phyloP scores from a whole-genome alignment of 2,113 vertebrate species.

The Hassar affinis region DNA sequence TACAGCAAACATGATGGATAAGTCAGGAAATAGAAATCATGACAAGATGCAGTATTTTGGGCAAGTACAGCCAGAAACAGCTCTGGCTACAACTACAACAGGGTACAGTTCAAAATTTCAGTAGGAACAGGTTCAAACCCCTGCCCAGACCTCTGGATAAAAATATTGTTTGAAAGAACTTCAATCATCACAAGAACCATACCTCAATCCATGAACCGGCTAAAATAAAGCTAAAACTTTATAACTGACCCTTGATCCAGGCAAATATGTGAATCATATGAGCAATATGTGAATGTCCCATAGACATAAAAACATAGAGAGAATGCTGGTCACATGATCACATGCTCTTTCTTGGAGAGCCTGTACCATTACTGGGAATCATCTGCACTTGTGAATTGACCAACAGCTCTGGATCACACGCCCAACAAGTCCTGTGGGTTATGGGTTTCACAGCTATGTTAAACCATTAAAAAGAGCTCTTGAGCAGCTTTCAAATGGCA shows the following conservation, averaged over 20 bases:
- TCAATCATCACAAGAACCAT: not conserved
- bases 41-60: not conserved
- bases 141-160: not conserved
- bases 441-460: no score
- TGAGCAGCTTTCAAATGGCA: no score
- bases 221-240: not conserved
- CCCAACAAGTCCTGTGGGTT: not conserved
- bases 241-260: not conserved
- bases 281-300: not conserved
- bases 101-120: not conserved
- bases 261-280: no score
- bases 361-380: no score
- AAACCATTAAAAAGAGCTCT: no score
- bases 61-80: not conserved
- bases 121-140: no score
- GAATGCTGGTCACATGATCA: not conserved
- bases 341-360: not conserved
- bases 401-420: not conserved
- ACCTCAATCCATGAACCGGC: not conserved
- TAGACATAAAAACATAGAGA: not conserved
- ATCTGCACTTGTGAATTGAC: no score
- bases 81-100: not conserved
- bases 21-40: not conserved
- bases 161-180: not conserved
- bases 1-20: no score